Percentiles rank a stretch among this genome's conserved stretches.
phyloP scores from a whole-genome alignment of 2,113 vertebrate genomes.

The Macheiramphus alcinus region DNA sequence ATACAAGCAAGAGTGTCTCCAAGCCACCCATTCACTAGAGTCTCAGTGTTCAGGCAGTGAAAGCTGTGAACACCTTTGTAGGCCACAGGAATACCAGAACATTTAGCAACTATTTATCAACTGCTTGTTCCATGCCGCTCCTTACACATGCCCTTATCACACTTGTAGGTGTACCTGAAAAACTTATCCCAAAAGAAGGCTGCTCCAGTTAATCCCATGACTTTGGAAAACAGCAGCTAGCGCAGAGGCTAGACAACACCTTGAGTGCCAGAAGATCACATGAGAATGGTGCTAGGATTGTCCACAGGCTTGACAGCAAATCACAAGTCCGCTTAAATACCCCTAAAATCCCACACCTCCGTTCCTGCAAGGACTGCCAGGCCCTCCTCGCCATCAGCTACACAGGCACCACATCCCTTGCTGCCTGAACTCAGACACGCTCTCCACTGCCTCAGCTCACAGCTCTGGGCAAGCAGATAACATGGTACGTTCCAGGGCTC shows the following conservation, averaged over 20 bases:
- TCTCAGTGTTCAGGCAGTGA: not conserved
- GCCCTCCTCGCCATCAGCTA: not conserved
- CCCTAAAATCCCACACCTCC: not conserved
- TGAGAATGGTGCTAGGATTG: not conserved
- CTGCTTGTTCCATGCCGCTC: not conserved
- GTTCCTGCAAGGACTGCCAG: not conserved
- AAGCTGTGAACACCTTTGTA: not conserved
- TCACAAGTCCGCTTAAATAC: not conserved
- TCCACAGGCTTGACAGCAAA: not conserved
- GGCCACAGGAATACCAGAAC: not conserved
- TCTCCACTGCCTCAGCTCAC: not conserved
- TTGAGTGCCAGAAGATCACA: not conserved
- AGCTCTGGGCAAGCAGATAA: not conserved
- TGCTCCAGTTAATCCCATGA: not conserved
- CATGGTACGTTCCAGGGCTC: rapidly evolving
- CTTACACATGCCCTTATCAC: not conserved
- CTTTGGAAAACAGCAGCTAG: not conserved
- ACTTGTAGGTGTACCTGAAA: not conserved
- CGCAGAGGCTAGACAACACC: not conserved
- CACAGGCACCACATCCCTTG: too few relatives aligned
- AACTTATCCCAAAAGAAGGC: not conserved
- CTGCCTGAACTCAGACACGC: not conserved
- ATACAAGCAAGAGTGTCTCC: not conserved
- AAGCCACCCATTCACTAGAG: not conserved
- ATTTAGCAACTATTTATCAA: not conserved